Percentiles rank a stretch among this genome's conserved stretches.
phyloP scores from a whole-genome alignment of 2,888 invertebrate species.

The Muscina levida region DNA sequence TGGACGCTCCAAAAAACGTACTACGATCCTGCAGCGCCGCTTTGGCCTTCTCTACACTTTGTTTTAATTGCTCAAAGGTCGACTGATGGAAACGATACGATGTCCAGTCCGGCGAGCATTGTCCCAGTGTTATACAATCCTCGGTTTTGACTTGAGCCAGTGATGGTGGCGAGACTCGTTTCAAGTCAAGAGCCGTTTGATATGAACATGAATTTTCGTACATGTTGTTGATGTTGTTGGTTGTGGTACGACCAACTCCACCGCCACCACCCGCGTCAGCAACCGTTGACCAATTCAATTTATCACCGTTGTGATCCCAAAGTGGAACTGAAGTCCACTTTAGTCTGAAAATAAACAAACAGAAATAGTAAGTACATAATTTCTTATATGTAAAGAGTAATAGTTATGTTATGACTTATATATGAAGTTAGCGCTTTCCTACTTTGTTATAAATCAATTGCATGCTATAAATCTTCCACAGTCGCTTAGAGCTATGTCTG shows the following conservation, averaged over 20 bases:
- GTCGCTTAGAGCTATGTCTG: not conserved
- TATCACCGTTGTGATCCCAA: slow-evolving; percentile 45
- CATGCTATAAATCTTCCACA: not conserved
- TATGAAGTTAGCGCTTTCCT: no score
- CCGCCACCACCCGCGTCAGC: slow-evolving; percentile 21
- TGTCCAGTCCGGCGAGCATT: slow-evolving; percentile 86
- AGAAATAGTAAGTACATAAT: not conserved
- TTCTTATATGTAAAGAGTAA: not conserved
- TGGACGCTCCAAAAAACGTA: slow-evolving; percentile 85
- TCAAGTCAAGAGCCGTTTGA: slow-evolving; percentile 90
- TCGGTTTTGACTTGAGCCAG: slow-evolving; percentile 81
- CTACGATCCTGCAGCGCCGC: slow-evolving; percentile 90
- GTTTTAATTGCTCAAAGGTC: slow-evolving; percentile 93
- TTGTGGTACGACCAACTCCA: not conserved
- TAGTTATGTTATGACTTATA: no score
- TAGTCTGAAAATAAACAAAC: slow-evolving; percentile 71
- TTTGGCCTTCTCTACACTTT: slow-evolving; percentile 94
- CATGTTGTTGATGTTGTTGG: slow-evolving; percentile 83
- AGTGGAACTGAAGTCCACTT: slow-evolving; percentile 77
- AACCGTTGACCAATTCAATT: slow-evolving; percentile 30
- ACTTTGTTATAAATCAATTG: no score
- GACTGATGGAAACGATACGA: slow-evolving; percentile 91
- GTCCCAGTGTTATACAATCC: slow-evolving; percentile 80
- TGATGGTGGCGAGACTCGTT: slow-evolving; percentile 83
- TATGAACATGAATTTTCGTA: slow-evolving; percentile 97